Evolutionary conservation across 2,113 vertebrate genomes (phyloP), one percentile per base, ranked within the genome.

Genomic region (Pollimyrus isidori): DNA sequence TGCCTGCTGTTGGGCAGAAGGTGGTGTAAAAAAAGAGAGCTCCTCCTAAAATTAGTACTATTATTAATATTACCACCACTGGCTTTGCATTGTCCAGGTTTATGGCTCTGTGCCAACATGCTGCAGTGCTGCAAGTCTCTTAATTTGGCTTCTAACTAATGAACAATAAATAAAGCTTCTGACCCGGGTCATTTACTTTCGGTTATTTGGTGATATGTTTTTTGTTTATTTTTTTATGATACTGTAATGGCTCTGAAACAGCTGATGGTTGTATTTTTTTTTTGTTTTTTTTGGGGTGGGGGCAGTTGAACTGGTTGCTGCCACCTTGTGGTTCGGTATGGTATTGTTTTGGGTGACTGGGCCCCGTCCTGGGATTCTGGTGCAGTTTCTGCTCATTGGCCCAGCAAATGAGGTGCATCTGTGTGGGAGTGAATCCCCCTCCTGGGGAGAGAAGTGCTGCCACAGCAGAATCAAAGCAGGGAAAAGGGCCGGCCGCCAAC

Each of bases 361-460:
- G 45, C 45, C 35, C 35, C 35, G 35, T 80, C 73, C 35, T 84
- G 82, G 82, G 39, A 48, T 84, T 84, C 82, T 84, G 82, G 82
- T 84, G 82, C 82, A 84, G 39, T 23, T 84, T 84, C 82, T 84
- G 82, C 42, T 84, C 82, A 84, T 84, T 84, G 82, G 82, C 82
- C 82, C 82, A 84, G 82, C 82, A 84, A 84, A 84, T 84, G 82
- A 84, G 82, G 82, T 84, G 82, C 82, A 48, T 84, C 82, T 84
- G 82, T 84, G 82, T 84, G 82, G 82, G 82, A 84, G 82, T 84
- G 82, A 84, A 84, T 84, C 45, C 82, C 45, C 82, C 82, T 84
- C 82, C 82, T 48, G 82, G 82, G 82, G 82, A 84, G 45, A 45
- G 82, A 84, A 48, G 42, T 84, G 82, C 82, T 84, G 45, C 82